Base-by-base conservation (phyloP, 2,888 invertebrate species). In the Seira ritae region DNA sequence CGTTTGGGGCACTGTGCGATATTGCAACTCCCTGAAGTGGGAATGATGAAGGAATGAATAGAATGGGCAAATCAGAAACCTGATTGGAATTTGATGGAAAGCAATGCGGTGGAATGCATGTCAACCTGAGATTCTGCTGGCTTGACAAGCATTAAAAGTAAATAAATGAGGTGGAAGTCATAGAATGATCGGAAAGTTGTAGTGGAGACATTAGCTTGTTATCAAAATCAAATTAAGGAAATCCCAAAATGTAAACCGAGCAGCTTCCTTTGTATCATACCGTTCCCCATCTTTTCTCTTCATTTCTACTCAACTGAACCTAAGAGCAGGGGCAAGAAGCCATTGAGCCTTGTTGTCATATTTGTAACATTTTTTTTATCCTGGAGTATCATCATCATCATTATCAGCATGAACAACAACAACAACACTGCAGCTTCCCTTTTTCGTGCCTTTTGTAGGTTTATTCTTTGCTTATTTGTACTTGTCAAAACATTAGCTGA, bases 171-270 rank as follows among this genome's bases (percentile, higher is more conserved):
- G 68, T 72, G 77, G 77, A 77, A 72, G 77, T 71, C 68, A 72
- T 60, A 77, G 72, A 72, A 82, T 77, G 72, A 31, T 31, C 71
- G 24, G 77, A 50, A 77, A 76, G 76, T 81, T 76, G 81, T 81
- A 82, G 76, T 76, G 77, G 72, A 46, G 82, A 84, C 87, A 87
- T 87, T 87, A 87, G 86, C 87, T 87, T 86, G 87, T 87, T 87
- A 87, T 87, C 85, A 86, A 86, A 87, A 87, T 87, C 87, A 86
- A 86, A 87, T 87, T 87, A 87, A 84, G 80, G 81, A 69, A 72
- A 80, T 82, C 84, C 79, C 80, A 75, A 74, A 82, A 31, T 31
- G 31, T 60, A 55, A 72, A 62, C 72, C 60, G 4, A 2, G 17
- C 10, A 12, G 60, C 60, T 20, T 60, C 17, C 20, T 20, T 19